These are phyloP conservation scores for Sakesphorus luctuosus DNA, from an alignment of 2,113 vertebrate species.

Conservation along the genomic window DNA sequence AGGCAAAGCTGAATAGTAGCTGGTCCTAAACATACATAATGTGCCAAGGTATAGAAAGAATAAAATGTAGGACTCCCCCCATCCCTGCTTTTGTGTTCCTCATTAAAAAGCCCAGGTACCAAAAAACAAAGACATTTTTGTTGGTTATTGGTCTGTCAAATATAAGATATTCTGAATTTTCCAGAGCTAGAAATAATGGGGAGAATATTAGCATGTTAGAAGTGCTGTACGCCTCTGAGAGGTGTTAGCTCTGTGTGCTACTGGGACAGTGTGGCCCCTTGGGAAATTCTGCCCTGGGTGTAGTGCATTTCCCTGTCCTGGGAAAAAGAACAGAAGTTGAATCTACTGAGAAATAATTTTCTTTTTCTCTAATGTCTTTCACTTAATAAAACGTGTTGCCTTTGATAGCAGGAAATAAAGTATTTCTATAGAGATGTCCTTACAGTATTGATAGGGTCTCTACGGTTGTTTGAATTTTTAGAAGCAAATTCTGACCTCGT, in stretches of 20 bases:
- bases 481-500: neutral
- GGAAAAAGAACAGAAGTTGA: neutral
- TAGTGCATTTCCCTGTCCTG: neutral
- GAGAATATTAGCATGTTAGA: neutral
- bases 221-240: neutral
- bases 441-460: neutral
- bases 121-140: neutral
- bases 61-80: neutral
- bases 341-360: neutral
- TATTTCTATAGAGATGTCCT: neutral
- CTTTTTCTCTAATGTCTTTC: neutral
- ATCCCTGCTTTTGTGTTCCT: neutral
- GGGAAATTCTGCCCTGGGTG: neutral
- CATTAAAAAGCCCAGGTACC: neutral
- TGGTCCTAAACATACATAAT: neutral
- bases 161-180: neutral
- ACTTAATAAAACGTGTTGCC: neutral
- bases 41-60: neutral
- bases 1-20: neutral
- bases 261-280: neutral
- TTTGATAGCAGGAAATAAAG: neutral
- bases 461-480: neutral
- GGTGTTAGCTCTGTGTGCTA: fast-evolving
- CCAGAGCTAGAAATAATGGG: neutral
- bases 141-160: neutral